These are phyloP conservation scores for Lochmaea crataegi DNA, from an alignment of 2,888 invertebrate genomes.

Conservation along the genomic window DNA sequence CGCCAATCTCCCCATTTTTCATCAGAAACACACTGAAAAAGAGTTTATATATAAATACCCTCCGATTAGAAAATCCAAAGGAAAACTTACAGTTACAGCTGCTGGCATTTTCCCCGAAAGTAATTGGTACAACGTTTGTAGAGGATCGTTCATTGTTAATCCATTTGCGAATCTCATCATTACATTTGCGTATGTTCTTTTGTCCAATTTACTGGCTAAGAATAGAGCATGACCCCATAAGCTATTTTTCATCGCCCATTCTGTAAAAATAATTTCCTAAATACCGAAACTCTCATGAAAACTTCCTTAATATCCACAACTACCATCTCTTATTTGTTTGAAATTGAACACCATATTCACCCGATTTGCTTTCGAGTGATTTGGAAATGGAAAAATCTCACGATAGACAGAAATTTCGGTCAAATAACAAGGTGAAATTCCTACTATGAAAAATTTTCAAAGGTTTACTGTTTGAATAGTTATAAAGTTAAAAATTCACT, in stretches of 20 bases:
- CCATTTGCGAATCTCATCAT: constrained; percentile 90
- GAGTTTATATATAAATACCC: constrained; percentile 1
- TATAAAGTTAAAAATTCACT: too few species aligned
- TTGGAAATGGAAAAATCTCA: too few species aligned
- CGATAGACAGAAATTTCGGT: too few species aligned
- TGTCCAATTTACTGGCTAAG: constrained; percentile 87
- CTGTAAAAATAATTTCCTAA: constrained; percentile 64
- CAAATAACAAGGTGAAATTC: too few species aligned
- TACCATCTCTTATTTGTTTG: too few species aligned
- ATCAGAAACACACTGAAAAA: constrained; percentile 72
- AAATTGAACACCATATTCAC: too few species aligned
- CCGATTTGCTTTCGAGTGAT: too few species aligned
- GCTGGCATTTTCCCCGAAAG: constrained; percentile 85
- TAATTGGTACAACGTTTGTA: constrained; percentile 94
- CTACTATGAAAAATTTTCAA: too few species aligned
- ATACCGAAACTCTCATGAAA: too few species aligned
- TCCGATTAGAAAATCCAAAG: background rate
- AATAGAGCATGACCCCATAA: constrained; percentile 96
- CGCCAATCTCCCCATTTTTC: constrained; percentile 94
- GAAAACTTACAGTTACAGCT: constrained; percentile 74
- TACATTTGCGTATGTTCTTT: constrained; percentile 85
- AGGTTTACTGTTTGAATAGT: too few species aligned
- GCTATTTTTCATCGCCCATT: constrained; percentile 89
- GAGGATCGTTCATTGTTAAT: constrained; percentile 84
- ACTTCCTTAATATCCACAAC: too few species aligned